Base-by-base conservation (phyloP, 2,797 vertebrate species). In the Takifugu rubripes region DNA sequence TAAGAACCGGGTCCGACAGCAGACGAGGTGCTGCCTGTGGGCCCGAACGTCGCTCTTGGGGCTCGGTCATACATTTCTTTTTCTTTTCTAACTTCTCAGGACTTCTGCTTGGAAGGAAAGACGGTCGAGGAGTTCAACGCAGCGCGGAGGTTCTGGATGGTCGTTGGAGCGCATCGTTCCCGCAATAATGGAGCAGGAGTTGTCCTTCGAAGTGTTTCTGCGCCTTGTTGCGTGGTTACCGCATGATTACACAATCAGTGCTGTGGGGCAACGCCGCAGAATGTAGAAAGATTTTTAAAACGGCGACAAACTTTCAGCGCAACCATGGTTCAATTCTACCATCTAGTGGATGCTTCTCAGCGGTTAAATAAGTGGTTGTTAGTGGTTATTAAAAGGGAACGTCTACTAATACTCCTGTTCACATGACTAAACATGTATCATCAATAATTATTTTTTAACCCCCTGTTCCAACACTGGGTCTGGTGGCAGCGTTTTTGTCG, bases 1-100 rank as follows among this genome's bases (percentile, higher is more conserved):
- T 90, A 88, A 0, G 88, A 81, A 16, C 87, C 87, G 5, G 88
- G 87, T 2, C 89, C 89, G 8, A 90, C 78, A 1, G 72, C 6
- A 0, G 76, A 2, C 3, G 76, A 17, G 0, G 81, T 77, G 27
- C 54, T 52, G 55, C 73, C 49, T 2, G 59, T n/a, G 12, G 68
- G 15, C 29, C 42, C 1, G 36, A 45, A 52, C 24, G 78, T 87
- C 44, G 79, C 58, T 72, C 89, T 74, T 1, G 81, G 81, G 50
- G 82, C 72, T 29, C 85, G 77, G 16, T 56, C 72, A 14, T 86
- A 89, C 89, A 89, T 90, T 11, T 21, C 3, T 27, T 27, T 3
- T 27, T 29, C 8, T 45, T 6, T 17, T 8, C 9, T n/a, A 5
- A 45, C 15, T 2, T 45, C 5, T 45, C 43, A n/a, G 15, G 43